Evolutionary conservation across 2,888 invertebrate genomes (phyloP).

Genomic region (Drosophila flavopinicola): DNA sequence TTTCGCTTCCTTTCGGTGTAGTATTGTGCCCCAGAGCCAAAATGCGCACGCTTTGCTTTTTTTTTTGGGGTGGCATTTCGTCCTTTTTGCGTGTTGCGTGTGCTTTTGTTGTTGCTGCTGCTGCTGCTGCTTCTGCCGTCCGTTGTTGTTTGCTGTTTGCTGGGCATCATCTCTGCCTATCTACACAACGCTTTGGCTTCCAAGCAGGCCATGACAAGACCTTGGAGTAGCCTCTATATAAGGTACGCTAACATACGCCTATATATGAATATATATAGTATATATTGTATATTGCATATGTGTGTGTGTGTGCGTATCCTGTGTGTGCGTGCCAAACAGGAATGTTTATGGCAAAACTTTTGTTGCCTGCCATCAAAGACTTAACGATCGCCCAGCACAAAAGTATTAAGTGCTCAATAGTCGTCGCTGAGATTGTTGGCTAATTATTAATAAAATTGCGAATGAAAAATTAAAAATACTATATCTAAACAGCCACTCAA

Average conservation of each 20-base stretch:
- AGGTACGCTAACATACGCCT: not conserved
- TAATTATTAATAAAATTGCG: slow-evolving; percentile 11
- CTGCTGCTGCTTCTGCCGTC: slow-evolving; percentile 51
- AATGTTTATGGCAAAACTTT: slow-evolving; percentile 57
- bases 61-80: slow-evolving; percentile 76
- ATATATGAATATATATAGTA: not conserved
- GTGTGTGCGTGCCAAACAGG: slow-evolving; percentile 58
- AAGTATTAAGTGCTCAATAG: slow-evolving; percentile 11
- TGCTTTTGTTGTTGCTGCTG: slow-evolving; percentile 39
- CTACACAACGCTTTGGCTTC: slow-evolving; percentile 58
- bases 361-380: slow-evolving; percentile 48
- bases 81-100: slow-evolving; percentile 52
- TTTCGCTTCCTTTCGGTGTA: slow-evolving; percentile 42
- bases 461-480: slow-evolving; percentile 1
- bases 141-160: slow-evolving; percentile 47
- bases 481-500: not conserved
- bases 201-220: slow-evolving; percentile 70
- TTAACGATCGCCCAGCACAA: slow-evolving; percentile 23
- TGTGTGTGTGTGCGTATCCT: slow-evolving; percentile 2
- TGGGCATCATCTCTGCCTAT: slow-evolving; percentile 63
- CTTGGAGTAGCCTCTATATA: slow-evolving; percentile 57
- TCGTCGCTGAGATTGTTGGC: slow-evolving; percentile 5
- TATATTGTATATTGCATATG: slow-evolving; percentile 17
- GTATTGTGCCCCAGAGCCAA: slow-evolving; percentile 70
- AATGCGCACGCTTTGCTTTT: slow-evolving; percentile 60